Percentiles rank a stretch among this genome's conserved stretches.
Evolutionary conservation across 1,140 invertebrate species (phyloP).

Genomic region (Euwallacea similis): DNA sequence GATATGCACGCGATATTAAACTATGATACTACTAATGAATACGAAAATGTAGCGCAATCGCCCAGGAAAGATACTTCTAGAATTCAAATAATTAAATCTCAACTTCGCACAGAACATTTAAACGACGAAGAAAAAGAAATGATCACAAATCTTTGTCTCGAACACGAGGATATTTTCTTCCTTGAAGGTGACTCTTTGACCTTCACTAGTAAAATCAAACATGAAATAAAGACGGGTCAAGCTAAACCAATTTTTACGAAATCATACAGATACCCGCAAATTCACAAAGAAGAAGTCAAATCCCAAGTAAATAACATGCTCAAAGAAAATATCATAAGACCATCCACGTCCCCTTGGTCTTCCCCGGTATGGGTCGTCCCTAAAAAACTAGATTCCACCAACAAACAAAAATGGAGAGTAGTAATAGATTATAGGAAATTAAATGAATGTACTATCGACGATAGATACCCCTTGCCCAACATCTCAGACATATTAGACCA

Average conservation of each 20-base stretch:
- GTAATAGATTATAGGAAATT: too few relatives aligned
- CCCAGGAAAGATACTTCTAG: not conserved
- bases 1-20: not conserved
- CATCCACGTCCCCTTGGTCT: too few relatives aligned
- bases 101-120: conserved; percentile 10
- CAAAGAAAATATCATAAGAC: not conserved
- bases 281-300: conserved; percentile 25
- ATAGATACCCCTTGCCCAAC: too few relatives aligned
- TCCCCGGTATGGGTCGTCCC: too few relatives aligned
- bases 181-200: not conserved
- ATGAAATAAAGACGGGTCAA: not conserved
- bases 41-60: not conserved
- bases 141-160: conserved; percentile 11
- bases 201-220: conserved; percentile 6
- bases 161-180: conserved; percentile 10
- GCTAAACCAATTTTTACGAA: not conserved
- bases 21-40: not conserved
- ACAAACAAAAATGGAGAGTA: too few relatives aligned
- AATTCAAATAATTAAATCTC: conserved; percentile 6
- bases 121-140: conserved; percentile 22
- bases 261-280: not conserved
- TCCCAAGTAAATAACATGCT: conserved; percentile 11
- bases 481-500: too few relatives aligned
- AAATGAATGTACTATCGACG: too few relatives aligned
- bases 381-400: too few relatives aligned